Evolutionary conservation across 2,888 invertebrate species (phyloP).

Genomic region (Sinelater perroti): DNA sequence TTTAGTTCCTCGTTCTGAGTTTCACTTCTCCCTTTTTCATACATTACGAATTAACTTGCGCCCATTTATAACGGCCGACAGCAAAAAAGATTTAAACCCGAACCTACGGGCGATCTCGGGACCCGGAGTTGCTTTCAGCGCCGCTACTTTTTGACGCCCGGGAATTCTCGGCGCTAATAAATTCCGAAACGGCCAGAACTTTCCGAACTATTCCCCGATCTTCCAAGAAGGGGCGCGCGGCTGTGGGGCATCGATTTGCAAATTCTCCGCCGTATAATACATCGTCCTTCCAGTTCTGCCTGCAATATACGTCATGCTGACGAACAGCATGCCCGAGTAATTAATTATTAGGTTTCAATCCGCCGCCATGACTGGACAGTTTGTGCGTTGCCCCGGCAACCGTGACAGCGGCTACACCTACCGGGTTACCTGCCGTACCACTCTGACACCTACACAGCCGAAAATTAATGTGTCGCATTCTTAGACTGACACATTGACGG

Average conservation of each 20-base stretch:
- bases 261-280: constrained; percentile 9
- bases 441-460: constrained; percentile 47
- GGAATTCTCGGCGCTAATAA: too few species aligned
- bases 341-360: constrained; percentile 60
- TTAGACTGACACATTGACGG: constrained; percentile 45
- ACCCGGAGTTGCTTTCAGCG: too few species aligned
- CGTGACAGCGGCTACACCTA: constrained; percentile 55
- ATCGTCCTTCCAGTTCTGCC: constrained; percentile 41
- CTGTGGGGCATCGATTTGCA: constrained; percentile 12
- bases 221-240: not conserved
- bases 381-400: constrained; percentile 55
- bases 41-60: too few species aligned
- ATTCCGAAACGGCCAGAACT: too few species aligned
- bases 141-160: too few species aligned
- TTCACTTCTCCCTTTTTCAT: too few species aligned
- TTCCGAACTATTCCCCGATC: too few species aligned
- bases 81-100: too few species aligned
- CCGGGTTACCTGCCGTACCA: constrained; percentile 54
- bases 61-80: too few species aligned
- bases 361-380: constrained; percentile 55
- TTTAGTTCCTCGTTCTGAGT: too few species aligned
- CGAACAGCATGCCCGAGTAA: constrained; percentile 52
- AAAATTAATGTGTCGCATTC: constrained; percentile 49
- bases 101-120: too few species aligned
- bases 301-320: constrained; percentile 50